Conservation (phyloP, 2,888 invertebrate species). For the Ophion ventricosus region DNA sequence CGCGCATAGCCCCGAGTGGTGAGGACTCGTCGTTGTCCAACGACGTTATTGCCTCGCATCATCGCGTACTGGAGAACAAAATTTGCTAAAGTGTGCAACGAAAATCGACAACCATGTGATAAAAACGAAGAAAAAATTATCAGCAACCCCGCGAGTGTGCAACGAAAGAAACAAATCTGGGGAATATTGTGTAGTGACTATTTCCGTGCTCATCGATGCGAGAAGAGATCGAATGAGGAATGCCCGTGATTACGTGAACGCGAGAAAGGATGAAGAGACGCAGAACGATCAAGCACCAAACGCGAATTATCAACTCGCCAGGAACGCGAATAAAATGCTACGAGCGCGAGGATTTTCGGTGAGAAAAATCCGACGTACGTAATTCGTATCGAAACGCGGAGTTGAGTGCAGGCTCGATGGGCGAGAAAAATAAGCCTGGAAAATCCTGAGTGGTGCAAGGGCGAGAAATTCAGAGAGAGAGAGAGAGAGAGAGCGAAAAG, state of each 20-base stretch:
- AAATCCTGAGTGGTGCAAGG: not conserved
- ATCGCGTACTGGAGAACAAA: not conserved
- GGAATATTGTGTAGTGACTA: conserved; percentile 32
- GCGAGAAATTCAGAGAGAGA: too few species aligned
- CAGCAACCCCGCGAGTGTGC: not conserved
- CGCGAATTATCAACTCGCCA: conserved; percentile 49
- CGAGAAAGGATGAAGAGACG: conserved; percentile 32
- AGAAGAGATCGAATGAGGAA: conserved; percentile 53
- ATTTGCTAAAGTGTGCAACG: conserved; percentile 3
- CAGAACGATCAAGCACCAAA: conserved; percentile 27
- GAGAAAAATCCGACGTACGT: not conserved
- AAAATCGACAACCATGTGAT: not conserved
- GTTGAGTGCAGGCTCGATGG: not conserved
- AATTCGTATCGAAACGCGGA: not conserved
- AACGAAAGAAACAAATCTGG: not conserved
- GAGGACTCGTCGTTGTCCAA: not conserved
- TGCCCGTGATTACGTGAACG: conserved; percentile 67
- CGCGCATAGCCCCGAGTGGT: not conserved
- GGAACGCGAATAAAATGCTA: conserved; percentile 19
- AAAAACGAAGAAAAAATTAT: not conserved
- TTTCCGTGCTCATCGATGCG: conserved; percentile 28
- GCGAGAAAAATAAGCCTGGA: not conserved
- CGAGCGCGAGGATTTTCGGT: conserved; percentile 6
- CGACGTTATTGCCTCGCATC: not conserved
- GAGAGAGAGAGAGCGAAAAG: too few species aligned